These are phyloP conservation scores for Furcifer pardalis DNA, from an alignment of 2,797 vertebrate genomes.

Conservation along the genomic window DNA sequence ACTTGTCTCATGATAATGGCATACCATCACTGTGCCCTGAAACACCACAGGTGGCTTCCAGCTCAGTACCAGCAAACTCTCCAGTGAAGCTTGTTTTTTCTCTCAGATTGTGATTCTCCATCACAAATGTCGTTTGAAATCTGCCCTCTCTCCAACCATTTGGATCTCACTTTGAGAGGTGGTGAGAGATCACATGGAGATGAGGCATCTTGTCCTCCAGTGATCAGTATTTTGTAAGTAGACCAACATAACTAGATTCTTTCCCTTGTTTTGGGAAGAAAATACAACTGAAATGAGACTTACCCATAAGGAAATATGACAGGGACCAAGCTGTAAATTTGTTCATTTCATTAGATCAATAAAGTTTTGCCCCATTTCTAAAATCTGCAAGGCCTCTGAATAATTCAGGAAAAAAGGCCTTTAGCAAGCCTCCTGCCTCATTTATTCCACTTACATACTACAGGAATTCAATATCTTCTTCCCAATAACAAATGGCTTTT, in stretches of 20 bases:
- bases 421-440: not conserved
- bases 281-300: not conserved
- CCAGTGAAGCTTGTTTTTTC: no score
- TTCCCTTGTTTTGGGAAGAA: not conserved
- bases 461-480: not conserved
- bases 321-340: not conserved
- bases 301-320: not conserved
- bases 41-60: no score
- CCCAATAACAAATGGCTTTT: not conserved
- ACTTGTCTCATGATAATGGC: no score
- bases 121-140: no score
- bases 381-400: not conserved
- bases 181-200: no score
- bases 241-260: not conserved
- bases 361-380: not conserved
- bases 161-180: no score
- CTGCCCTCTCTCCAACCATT: no score
- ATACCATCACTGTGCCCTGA: no score
- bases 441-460: conserved; percentile 1
- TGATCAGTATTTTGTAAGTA: no score
- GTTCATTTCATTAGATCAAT: not conserved
- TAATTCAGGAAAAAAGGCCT: conserved; percentile 2
- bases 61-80: no score
- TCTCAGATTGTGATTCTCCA: no score
- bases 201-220: no score